A percentile compares a stretch with the other conserved stretches of the same genome.
Conservation (phyloP, 2,113 vertebrate genomes). For the Pelecanus crispus region DNA sequence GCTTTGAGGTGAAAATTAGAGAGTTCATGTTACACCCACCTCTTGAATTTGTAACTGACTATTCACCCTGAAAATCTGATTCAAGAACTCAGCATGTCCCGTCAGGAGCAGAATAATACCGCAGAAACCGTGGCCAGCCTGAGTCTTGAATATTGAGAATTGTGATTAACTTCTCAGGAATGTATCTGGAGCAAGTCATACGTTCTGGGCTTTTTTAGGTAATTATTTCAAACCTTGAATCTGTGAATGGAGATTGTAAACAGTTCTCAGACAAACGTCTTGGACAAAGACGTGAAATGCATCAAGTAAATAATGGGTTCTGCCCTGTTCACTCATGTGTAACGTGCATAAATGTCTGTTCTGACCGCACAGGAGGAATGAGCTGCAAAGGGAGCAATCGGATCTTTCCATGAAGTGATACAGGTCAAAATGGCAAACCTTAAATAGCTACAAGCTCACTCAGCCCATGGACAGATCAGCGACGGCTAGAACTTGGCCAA, state of each 20-base stretch:
- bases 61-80: conserved; percentile 24
- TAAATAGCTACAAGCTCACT: neutral
- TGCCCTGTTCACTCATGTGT: neutral
- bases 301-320: neutral
- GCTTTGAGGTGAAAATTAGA: conserved; percentile 51
- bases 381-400: neutral
- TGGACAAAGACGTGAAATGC: neutral
- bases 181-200: neutral
- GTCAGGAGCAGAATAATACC: conserved; percentile 26
- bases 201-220: neutral
- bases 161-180: conserved; percentile 31
- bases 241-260: neutral
- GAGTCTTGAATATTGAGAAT: neutral
- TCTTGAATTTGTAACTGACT: conserved; percentile 29
- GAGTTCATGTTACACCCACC: conserved; percentile 16
- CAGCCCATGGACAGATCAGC: neutral
- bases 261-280: neutral
- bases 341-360: neutral
- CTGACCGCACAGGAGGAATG: neutral
- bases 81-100: neutral
- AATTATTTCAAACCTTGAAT: neutral
- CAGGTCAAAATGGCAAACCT: neutral
- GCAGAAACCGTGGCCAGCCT: neutral
- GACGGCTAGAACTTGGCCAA: neutral
- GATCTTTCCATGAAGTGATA: neutral